A percentile compares a stretch with the other conserved stretches of the same genome.
These are phyloP conservation scores for Agrypnia vestita DNA, from an alignment of 1,140 invertebrate genomes.

Conservation along the genomic window DNA sequence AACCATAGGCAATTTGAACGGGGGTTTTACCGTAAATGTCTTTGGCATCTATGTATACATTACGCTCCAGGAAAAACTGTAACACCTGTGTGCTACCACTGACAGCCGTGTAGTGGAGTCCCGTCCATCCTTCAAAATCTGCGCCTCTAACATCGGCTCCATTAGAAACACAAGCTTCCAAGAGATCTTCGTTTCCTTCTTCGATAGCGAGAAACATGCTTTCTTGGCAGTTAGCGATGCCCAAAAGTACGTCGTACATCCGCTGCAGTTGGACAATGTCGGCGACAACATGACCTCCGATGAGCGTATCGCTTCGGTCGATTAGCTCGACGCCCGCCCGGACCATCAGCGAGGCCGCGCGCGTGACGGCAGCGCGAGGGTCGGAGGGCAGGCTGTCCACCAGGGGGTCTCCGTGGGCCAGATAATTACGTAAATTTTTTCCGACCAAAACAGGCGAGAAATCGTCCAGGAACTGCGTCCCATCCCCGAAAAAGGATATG, in stretches of 20 bases:
- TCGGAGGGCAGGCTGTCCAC: background rate
- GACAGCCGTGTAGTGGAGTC: background rate
- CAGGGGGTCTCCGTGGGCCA: background rate
- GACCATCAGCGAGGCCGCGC: background rate
- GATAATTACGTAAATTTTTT: constrained; percentile 2
- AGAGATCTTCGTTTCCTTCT: background rate
- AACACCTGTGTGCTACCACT: background rate
- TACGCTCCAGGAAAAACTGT: background rate
- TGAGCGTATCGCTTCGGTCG: background rate
- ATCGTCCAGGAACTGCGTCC: background rate
- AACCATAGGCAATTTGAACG: background rate
- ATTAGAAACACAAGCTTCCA: constrained; percentile 1
- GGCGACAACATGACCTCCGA: background rate
- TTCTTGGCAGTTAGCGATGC: background rate
- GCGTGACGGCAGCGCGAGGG: background rate
- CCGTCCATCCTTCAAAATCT: background rate
- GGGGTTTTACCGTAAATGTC: constrained; percentile 9
- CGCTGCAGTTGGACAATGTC: background rate
- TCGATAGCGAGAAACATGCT: background rate
- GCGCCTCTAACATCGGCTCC: background rate
- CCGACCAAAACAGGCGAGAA: background rate
- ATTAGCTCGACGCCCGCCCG: background rate
- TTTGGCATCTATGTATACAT: background rate
- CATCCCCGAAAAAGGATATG: background rate
- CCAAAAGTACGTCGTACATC: background rate